Conservation (phyloP, 1,140 invertebrate species). For the Drosophila punjabiensis region DNA sequence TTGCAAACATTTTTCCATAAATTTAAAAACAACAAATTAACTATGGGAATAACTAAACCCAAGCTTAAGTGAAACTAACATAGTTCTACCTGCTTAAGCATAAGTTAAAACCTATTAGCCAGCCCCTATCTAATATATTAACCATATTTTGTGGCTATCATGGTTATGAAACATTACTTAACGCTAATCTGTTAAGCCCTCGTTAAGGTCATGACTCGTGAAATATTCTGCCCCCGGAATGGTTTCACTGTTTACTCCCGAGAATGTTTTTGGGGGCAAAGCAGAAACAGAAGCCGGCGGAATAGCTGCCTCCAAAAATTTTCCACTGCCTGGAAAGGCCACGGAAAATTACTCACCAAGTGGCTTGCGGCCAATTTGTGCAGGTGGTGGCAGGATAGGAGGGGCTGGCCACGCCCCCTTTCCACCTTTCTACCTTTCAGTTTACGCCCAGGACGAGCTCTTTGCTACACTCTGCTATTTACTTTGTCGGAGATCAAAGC, state of each 20-base stretch:
- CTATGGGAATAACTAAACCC: background rate
- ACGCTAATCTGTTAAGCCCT: constrained; percentile 37
- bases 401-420: constrained; percentile 21
- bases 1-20: too few relatives aligned
- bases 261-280: constrained; percentile 18
- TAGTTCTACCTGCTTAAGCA: background rate
- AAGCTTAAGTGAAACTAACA: background rate
- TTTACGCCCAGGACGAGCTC: constrained; percentile 8
- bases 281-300: background rate
- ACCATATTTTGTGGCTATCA: constrained; percentile 30
- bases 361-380: constrained; percentile 64
- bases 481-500: constrained; percentile 76
- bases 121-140: background rate
- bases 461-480: constrained; percentile 33
- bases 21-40: background rate
- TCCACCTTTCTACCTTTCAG: constrained; percentile 3
- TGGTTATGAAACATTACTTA: constrained; percentile 38
- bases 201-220: constrained; percentile 42
- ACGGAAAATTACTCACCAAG: constrained; percentile 66
- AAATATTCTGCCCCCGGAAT: constrained; percentile 25
- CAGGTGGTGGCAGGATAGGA: constrained; percentile 44
- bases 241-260: constrained; percentile 21
- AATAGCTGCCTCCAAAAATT: constrained; percentile 28
- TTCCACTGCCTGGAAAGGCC: constrained; percentile 33
- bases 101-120: constrained; percentile 12